Evolutionary conservation across 2,888 invertebrate genomes (phyloP).

Genomic region (Seira ritae): DNA sequence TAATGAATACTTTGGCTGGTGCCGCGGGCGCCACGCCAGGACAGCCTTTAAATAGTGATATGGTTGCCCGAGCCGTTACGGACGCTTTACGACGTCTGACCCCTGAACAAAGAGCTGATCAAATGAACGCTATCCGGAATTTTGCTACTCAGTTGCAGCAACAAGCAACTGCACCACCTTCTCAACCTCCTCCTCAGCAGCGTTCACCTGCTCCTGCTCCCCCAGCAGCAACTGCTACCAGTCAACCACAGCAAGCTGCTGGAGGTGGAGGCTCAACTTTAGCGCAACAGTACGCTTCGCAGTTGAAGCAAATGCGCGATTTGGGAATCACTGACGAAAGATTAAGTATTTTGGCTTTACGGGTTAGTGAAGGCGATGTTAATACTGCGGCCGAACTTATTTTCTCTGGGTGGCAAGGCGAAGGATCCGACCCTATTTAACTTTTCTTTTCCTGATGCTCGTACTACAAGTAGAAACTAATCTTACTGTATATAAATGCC

Average conservation of each 20-base stretch:
- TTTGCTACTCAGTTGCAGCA: slow-evolving; percentile 57
- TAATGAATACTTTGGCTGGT: slow-evolving; percentile 32
- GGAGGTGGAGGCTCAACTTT: background rate
- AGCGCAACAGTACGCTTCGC: slow-evolving; percentile 74
- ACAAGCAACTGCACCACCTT: background rate
- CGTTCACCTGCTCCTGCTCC: background rate
- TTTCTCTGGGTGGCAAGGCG: slow-evolving; percentile 80
- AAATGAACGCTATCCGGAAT: slow-evolving; percentile 66
- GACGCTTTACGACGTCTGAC: slow-evolving; percentile 68
- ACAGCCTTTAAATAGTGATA: slow-evolving; percentile 61
- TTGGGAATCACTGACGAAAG: slow-evolving; percentile 92
- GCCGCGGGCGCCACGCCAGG: slow-evolving; percentile 46
- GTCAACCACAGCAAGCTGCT: background rate
- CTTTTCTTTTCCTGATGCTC: background rate
- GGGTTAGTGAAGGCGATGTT: slow-evolving; percentile 88
- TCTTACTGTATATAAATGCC: no score
- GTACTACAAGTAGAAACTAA: no score
- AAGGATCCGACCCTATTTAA: slow-evolving; percentile 66
- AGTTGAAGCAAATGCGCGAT: slow-evolving; percentile 86
- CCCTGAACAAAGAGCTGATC: slow-evolving; percentile 63
- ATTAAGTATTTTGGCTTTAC: slow-evolving; percentile 89
- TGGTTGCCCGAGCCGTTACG: slow-evolving; percentile 68
- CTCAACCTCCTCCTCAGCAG: background rate
- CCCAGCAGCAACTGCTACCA: background rate
- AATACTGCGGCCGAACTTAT: slow-evolving; percentile 94